Percentiles rank a stretch among this genome's conserved stretches.
Evolutionary conservation across 2,888 invertebrate species (phyloP).

Genomic region (Lamproptera curius): DNA sequence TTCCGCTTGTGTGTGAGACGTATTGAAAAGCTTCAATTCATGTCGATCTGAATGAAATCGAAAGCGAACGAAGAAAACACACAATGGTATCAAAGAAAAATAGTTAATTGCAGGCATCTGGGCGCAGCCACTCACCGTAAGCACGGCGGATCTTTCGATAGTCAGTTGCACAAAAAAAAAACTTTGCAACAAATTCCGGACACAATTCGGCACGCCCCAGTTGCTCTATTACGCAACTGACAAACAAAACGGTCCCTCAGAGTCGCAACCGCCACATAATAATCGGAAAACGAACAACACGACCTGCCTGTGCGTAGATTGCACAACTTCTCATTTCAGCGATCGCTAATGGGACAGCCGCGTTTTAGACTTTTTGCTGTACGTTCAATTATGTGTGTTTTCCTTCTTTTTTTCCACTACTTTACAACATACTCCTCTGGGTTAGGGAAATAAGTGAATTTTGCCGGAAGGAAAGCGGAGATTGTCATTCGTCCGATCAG

Average conservation of each 20-base stretch:
- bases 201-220: constrained; percentile 49
- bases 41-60: constrained; percentile 3
- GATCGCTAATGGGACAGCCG: constrained; percentile 7
- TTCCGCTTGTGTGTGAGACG: too few relatives aligned
- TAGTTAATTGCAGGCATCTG: not conserved
- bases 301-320: constrained; percentile 4
- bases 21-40: not conserved
- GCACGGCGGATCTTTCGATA: constrained; percentile 10
- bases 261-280: constrained; percentile 26
- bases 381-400: too few relatives aligned
- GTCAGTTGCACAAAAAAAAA: constrained; percentile 32
- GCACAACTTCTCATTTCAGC: constrained; percentile 4
- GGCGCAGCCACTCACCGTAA: not conserved
- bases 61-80: constrained; percentile 5
- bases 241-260: constrained; percentile 36
- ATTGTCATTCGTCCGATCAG: constrained; percentile 2
- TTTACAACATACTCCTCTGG: too few relatives aligned
- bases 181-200: constrained; percentile 29
- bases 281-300: constrained; percentile 10
- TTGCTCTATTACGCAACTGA: constrained; percentile 48
- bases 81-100: constrained; percentile 2
- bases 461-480: constrained; percentile 9
- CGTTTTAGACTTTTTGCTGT: not conserved
- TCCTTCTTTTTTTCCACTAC: too few relatives aligned
- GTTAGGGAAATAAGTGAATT: constrained; percentile 2